Base-by-base conservation (phyloP, 2,888 invertebrate genomes). In the Aleiodes testaceus region DNA sequence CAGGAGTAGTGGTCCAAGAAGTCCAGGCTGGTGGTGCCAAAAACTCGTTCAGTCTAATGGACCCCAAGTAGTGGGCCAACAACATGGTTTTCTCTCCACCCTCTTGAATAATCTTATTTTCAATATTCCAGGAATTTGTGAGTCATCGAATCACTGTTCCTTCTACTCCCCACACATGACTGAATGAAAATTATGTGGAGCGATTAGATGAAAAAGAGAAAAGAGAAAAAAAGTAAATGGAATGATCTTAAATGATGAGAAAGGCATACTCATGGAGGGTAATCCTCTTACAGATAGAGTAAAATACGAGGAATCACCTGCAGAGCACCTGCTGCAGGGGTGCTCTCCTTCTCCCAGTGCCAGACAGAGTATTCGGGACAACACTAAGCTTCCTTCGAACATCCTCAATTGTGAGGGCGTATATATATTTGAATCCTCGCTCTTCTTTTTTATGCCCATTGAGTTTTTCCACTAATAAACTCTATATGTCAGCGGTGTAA, bases 321-420 rank as follows among this genome's bases (percentile, higher is more conserved):
- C 86, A 79, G 83, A 84, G 84, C 87, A 87, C 86, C 87, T 87
- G 87, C 87, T 86, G 86, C 80, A 85, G 86, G 87, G 87, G 87
- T 87, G 86, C 85, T 86, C 79, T 79, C 77, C 78, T 77, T 36
- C 36, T 55, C 18, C 69, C 55, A 55, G 11, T 9, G 50, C 50
- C n/a, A n/a, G n/a, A n/a, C n/a, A 69, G 49, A 26, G 30, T 4
- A 22, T 36, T 16, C 12, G 3, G 7, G 42, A 18, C n/a, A 66
- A 18, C 71, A 71, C 71, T 73, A 75, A 53, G 16, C 16, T 44
- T 55, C 2, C 12, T 45, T 55, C 45, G 7, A 36, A 36, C 36
- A 36, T 36, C 36, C 36, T 7, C 36, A 11, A 36, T 36, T 36
- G 7, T 1, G 36, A 7, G n/a, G n/a, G n/a, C n/a, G n/a, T n/a